These are phyloP conservation scores for Psophia crepitans DNA, from an alignment of 2,113 vertebrate genomes.

Conservation along the genomic window DNA sequence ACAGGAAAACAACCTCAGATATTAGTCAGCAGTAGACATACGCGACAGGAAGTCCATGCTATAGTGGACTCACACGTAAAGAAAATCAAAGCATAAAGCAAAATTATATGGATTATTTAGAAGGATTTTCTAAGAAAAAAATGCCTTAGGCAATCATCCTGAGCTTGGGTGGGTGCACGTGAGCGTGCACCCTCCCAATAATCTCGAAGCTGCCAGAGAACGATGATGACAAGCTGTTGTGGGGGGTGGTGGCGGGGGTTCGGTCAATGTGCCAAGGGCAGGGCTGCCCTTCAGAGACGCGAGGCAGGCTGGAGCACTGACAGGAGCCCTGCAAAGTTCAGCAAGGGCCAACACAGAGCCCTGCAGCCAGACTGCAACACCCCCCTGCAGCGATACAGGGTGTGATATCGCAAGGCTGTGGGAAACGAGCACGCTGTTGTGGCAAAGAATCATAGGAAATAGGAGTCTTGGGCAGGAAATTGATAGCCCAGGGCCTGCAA, in stretches of 20 bases:
- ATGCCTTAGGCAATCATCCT: neutral
- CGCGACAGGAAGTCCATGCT: neutral
- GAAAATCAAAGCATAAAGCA: neutral
- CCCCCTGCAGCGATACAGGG: neutral
- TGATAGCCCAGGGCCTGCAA: neutral
- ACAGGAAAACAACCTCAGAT: neutral
- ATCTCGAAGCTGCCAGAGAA: neutral
- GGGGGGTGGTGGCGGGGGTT: neutral
- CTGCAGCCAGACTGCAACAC: accelerated
- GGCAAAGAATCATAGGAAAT: neutral
- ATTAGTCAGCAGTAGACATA: neutral
- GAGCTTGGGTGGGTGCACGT: neutral
- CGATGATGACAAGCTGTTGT: neutral
- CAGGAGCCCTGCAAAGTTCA: neutral
- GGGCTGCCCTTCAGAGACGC: neutral
- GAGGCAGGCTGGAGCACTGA: neutral
- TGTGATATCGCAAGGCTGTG: accelerated
- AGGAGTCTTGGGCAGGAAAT: neutral
- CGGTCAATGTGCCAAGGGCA: neutral
- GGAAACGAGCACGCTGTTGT: neutral
- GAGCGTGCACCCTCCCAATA: neutral
- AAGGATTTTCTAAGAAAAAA: neutral
- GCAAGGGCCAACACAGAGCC: neutral
- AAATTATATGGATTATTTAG: neutral
- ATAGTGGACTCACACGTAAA: neutral